These are phyloP conservation scores for Bovichtus diacanthus DNA, from an alignment of 2,797 vertebrate genomes.

Conservation along the genomic window DNA sequence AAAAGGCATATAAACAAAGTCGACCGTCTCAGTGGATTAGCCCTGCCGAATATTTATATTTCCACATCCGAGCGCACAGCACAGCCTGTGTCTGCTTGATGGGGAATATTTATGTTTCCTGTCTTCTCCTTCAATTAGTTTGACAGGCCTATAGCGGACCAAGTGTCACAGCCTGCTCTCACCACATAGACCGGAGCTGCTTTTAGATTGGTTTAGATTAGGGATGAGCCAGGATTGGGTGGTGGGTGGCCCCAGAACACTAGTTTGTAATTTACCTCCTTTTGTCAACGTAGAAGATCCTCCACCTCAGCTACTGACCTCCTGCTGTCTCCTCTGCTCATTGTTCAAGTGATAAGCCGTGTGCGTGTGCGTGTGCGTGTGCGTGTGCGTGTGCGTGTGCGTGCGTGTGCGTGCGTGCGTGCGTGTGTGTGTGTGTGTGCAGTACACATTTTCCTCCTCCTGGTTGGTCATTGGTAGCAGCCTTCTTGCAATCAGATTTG, in stretches of 20 bases:
- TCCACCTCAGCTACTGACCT: constrained; percentile 70
- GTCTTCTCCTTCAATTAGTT: constrained; percentile 69
- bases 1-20: constrained; percentile 76
- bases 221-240: constrained; percentile 41
- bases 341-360: constrained; percentile 69
- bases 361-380: constrained; percentile 35
- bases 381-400: constrained; percentile 3
- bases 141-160: constrained; percentile 58
- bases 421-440: neutral
- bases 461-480: constrained; percentile 75
- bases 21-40: constrained; percentile 65
- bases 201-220: constrained; percentile 61
- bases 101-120: constrained; percentile 71
- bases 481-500: constrained; percentile 86
- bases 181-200: constrained; percentile 31
- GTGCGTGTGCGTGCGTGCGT: constrained; percentile 45
- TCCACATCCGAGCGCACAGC: constrained; percentile 57
- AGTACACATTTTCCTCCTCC: constrained; percentile 49
- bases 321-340: constrained; percentile 71
- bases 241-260: constrained; percentile 21
- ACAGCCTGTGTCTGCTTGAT: constrained; percentile 41
- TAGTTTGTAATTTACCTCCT: constrained; percentile 75
- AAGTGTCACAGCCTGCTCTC: constrained; percentile 52
- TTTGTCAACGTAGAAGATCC: constrained; percentile 72
- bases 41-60: constrained; percentile 72